phyloP scores from a whole-genome alignment of 2,113 vertebrate species.

The Otus sunia region DNA sequence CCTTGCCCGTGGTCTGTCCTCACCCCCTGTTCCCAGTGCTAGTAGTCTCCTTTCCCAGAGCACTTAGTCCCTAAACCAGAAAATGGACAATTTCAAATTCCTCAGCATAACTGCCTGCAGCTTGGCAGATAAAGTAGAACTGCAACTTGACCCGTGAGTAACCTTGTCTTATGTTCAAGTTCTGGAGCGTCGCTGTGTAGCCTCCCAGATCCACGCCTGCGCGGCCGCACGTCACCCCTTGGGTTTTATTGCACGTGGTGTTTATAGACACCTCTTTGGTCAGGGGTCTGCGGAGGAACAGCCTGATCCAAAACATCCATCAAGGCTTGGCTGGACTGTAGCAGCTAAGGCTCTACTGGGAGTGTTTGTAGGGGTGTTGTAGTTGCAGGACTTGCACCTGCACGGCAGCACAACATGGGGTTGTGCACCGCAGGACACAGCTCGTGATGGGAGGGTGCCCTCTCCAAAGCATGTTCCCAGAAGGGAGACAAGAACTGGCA shows the following conservation, averaged over 20 bases:
- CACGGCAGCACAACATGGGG: accelerated
- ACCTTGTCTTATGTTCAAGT: background rate
- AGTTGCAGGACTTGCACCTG: accelerated
- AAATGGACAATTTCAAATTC: background rate
- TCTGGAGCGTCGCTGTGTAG: accelerated
- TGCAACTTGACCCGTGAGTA: background rate
- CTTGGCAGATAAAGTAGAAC: background rate
- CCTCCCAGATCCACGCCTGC: background rate
- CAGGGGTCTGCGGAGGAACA: background rate
- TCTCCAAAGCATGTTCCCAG: background rate
- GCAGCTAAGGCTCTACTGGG: accelerated
- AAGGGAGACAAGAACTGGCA: background rate
- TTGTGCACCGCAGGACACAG: accelerated
- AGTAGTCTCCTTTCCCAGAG: background rate
- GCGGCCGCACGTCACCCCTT: accelerated
- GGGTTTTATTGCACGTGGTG: background rate
- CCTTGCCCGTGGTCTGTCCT: background rate
- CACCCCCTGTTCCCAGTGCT: accelerated
- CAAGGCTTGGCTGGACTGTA: accelerated
- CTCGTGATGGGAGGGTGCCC: background rate
- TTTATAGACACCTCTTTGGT: background rate
- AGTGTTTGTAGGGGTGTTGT: background rate
- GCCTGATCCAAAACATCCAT: background rate
- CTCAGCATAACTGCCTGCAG: background rate
- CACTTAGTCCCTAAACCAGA: background rate